phyloP scores from a whole-genome alignment of 2,113 vertebrate genomes.

The Artemisiospiza belli region DNA sequence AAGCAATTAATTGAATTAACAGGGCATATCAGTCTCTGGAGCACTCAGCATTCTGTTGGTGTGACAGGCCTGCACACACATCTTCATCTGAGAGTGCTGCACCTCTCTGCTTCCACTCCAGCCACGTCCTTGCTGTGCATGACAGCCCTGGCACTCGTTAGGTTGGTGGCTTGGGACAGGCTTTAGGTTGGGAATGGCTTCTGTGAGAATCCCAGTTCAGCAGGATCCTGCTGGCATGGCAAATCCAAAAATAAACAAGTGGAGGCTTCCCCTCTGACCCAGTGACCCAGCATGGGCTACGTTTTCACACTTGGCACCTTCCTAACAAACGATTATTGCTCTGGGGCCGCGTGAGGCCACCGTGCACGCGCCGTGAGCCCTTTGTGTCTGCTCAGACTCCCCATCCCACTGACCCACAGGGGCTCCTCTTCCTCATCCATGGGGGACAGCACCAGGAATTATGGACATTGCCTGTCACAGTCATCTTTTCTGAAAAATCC shows the following conservation, averaged over 20 bases:
- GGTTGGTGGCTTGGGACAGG: background rate
- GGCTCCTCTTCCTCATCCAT: background rate
- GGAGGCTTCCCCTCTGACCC: background rate
- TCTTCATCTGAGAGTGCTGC: background rate
- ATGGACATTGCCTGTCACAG: background rate
- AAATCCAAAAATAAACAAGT: background rate
- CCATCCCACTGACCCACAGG: background rate
- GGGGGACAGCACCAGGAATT: background rate
- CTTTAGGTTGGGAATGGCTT: background rate
- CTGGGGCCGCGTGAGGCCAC: background rate
- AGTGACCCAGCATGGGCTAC: background rate
- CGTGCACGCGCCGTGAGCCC: background rate
- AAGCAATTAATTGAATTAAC: constrained; percentile 53
- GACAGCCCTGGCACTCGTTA: background rate
- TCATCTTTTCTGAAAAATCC: too few species aligned
- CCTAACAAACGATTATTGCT: background rate
- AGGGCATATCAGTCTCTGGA: background rate
- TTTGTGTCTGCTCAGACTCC: background rate
- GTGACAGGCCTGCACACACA: background rate
- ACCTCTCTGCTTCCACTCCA: background rate
- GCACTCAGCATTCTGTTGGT: background rate
- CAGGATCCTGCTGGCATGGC: background rate
- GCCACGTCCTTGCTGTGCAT: background rate
- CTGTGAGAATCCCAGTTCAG: background rate
- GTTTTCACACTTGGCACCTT: background rate